A percentile compares a stretch with the other conserved stretches of the same genome.
Conservation (phyloP, 1,140 invertebrate genomes). For the Drosophila auraria region DNA sequence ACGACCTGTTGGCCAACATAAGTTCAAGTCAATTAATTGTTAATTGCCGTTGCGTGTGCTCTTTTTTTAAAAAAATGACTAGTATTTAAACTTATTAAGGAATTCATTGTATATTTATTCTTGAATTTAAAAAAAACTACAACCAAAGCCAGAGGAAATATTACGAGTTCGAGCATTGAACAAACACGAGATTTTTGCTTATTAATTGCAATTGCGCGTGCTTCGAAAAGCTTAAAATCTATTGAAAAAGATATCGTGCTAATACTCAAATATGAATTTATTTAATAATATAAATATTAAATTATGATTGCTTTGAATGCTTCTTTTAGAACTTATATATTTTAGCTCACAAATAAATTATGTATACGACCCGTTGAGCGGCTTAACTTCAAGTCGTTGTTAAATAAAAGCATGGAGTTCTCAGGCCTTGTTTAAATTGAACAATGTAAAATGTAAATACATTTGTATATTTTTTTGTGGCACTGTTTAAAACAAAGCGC, state of each 20-base stretch:
- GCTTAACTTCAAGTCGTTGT: neutral
- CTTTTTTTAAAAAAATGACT: neutral
- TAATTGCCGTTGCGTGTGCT: slow-evolving; percentile 16
- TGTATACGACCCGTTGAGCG: slow-evolving; percentile 4
- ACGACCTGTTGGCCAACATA: slow-evolving; percentile 12
- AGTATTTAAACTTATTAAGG: neutral
- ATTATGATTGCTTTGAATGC: neutral
- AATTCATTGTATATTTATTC: too few species aligned
- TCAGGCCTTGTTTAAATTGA: slow-evolving; percentile 11
- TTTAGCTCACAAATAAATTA: neutral
- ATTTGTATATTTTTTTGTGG: slow-evolving; percentile 1
- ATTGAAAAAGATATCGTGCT: too few species aligned
- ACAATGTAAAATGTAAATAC: neutral
- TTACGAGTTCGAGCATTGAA: neutral
- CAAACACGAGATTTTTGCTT: neutral
- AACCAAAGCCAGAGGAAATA: neutral
- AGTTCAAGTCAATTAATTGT: slow-evolving; percentile 18
- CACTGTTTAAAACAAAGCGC: neutral
- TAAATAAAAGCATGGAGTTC: neutral
- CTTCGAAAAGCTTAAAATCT: neutral
- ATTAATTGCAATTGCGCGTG: neutral
- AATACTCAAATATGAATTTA: neutral
- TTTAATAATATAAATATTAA: neutral
- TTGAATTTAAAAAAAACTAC: neutral
- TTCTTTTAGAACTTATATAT: too few species aligned